Evolutionary conservation across 2,888 invertebrate genomes (phyloP), one percentile per base, ranked within the genome.

Genomic region (Callinectes sapidus): DNA sequence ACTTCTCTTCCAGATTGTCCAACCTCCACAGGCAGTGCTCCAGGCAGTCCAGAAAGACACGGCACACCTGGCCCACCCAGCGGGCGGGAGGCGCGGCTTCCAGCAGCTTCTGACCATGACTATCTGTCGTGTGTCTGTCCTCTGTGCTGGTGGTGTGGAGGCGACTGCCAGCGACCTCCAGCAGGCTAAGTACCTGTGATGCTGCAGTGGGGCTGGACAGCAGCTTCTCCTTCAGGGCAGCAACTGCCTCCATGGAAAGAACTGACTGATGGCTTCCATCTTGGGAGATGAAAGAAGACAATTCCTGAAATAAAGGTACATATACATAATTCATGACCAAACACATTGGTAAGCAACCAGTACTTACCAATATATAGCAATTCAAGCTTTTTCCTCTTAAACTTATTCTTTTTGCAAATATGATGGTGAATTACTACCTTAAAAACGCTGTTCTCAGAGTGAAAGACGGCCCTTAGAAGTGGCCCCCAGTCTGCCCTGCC

Each of bases 21-120:
- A 91, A 32, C 71, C 93, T 89, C 54, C 91, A 42, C 28, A 93
- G 28, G 48, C 91, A 91, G 77, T 93, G 93, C 28, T 93, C 93
- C 28, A 93, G 61, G 55, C 93, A 91, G 54, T 93, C 91, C 28
- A 87, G 32, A 14, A 90, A 89, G 23, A 89, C 6, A 18, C 85
- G 85, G 28, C 42, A 54, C 32, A 91, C 18, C 23, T 54, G 87
- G 28, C 35, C 35, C 32, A 32, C 42, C 54, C 61, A 42, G 77
- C 55, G 71, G 6, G 39, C 42, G 23, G 13, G 42, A 81, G 54
- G 71, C 1, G 39, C 32, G 32, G 13, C 86, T 48, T 42, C 28
- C 28, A 23, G 55, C 32, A 23, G 61, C 18, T 89, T 28, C 6
- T 85, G 86, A 13, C 66, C 39, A 14, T n/a, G 42, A 10, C 28